A percentile compares a stretch with the other conserved stretches of the same genome.
Conservation (phyloP, 2,888 invertebrate genomes). For the Sepioteuthis lessoniana region DNA sequence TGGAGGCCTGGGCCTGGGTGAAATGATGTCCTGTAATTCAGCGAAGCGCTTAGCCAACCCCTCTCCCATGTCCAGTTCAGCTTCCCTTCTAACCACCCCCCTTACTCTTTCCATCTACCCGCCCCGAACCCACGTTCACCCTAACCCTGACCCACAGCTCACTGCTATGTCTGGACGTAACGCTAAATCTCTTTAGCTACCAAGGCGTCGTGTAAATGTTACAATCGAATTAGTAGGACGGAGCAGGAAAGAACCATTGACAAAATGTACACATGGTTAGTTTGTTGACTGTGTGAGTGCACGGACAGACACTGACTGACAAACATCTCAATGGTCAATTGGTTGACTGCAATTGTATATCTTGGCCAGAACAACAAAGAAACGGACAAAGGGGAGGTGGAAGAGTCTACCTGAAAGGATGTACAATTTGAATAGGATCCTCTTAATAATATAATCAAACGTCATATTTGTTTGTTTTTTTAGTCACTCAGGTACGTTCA, state of each 20-base stretch:
- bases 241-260: background rate
- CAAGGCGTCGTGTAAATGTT: background rate
- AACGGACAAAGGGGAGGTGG: background rate
- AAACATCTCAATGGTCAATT: constrained; percentile 23
- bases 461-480: background rate
- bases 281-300: background rate
- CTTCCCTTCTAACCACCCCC: background rate
- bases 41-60: background rate
- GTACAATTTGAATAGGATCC: background rate
- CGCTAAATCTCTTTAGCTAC: constrained; percentile 23
- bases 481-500: background rate
- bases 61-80: background rate
- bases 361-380: background rate
- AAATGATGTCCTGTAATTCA: background rate
- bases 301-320: background rate
- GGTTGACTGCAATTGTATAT: background rate
- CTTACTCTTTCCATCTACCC: background rate
- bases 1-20: background rate
- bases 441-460: background rate
- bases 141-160: background rate
- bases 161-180: background rate
- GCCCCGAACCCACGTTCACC: background rate
- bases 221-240: constrained; percentile 12
- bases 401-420: background rate
- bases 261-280: constrained; percentile 33